Evolutionary conservation across 23 tunicate genomes (phyloP).

Genomic region (Halocynthia aurantium): DNA sequence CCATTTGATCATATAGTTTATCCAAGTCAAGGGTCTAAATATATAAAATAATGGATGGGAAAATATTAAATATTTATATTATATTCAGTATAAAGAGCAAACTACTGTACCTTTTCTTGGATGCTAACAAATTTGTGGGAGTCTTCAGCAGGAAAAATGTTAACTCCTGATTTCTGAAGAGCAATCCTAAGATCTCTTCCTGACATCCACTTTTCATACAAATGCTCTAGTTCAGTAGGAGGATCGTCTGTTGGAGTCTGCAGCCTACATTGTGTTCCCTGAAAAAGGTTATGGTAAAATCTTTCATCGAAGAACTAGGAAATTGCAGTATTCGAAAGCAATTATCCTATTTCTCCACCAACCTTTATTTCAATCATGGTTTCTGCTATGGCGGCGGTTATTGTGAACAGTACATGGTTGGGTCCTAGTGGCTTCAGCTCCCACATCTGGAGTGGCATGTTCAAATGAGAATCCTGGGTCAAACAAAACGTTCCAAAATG

Average conservation of each 20-base stretch:
- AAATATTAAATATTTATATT: no score
- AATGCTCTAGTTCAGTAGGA: conserved; percentile 47
- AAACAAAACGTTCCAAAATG: conserved; percentile 60
- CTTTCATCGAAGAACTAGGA: neutral
- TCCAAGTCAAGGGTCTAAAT: conserved; percentile 45
- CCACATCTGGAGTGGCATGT: conserved; percentile 89
- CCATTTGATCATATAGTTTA: conserved; percentile 73
- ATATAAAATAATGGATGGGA: neutral
- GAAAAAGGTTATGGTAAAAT: neutral
- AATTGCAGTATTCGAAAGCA: neutral
- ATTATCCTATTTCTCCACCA: neutral
- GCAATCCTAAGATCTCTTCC: conserved; percentile 22
- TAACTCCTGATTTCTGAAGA: conserved; percentile 60
- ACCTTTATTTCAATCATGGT: conserved; percentile 71
- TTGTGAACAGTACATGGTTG: conserved; percentile 23
- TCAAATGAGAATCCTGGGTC: conserved; percentile 75
- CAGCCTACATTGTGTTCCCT: conserved; percentile 62
- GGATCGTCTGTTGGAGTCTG: conserved; percentile 63
- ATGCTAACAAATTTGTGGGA: conserved; percentile 79
- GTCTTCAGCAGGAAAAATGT: conserved; percentile 76
- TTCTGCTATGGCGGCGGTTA: conserved; percentile 71
- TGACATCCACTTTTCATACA: conserved; percentile 75
- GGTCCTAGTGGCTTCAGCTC: conserved; percentile 61
- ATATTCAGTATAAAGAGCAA: neutral
- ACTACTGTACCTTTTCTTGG: conserved; percentile 49